phyloP scores from a whole-genome alignment of 2,113 vertebrate species.

The Climacteris rufus region DNA sequence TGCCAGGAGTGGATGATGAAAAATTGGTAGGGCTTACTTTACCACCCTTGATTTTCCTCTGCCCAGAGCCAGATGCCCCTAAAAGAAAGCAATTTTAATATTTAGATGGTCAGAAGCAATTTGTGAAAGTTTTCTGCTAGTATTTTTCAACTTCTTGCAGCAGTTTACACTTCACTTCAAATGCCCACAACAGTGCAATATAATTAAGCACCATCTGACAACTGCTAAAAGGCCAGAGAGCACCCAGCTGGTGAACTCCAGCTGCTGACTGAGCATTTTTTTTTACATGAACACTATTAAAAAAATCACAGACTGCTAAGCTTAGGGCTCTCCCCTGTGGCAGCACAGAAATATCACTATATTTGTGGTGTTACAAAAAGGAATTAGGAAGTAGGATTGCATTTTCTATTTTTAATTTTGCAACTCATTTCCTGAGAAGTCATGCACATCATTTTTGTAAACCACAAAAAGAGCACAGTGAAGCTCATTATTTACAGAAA shows the following conservation, averaged over 20 bases:
- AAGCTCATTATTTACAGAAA: neutral
- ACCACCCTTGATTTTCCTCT: conserved; percentile 77
- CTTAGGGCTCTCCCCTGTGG: neutral
- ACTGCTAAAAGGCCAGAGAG: neutral
- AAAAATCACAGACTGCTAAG: neutral
- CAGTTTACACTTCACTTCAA: neutral
- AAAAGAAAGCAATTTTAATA: neutral
- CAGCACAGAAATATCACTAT: neutral
- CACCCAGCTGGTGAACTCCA: neutral
- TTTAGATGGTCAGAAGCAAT: neutral
- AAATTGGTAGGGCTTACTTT: conserved; percentile 57
- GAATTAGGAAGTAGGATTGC: neutral
- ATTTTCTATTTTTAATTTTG: neutral
- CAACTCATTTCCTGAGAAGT: neutral
- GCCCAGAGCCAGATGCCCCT: conserved; percentile 71
- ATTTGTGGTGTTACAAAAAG: neutral
- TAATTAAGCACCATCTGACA: neutral
- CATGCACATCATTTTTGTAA: neutral
- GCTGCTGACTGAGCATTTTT: neutral
- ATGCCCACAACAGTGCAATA: neutral
- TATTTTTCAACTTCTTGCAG: neutral
- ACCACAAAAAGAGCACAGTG: neutral
- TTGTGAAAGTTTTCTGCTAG: neutral
- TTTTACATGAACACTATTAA: neutral
- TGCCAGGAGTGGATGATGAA: conserved; percentile 27